A percentile compares a stretch with the other conserved stretches of the same genome.
Conservation (phyloP, 1,140 invertebrate species). For the Tribolium castaneum region DNA sequence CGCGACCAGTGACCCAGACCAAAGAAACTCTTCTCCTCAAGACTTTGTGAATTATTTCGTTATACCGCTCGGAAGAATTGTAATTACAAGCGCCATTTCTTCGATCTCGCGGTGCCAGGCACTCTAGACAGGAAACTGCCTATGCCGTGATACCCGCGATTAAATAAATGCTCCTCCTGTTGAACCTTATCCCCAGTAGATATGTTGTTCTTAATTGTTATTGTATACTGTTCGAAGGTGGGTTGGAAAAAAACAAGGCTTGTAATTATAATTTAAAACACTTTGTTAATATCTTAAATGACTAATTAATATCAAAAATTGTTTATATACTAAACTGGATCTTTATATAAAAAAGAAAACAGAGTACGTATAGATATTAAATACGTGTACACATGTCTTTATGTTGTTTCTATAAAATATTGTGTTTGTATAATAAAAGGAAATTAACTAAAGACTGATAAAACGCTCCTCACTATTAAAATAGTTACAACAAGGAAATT, state of each 20-base stretch:
- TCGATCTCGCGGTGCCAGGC: neutral
- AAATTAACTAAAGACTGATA: conserved; percentile 30
- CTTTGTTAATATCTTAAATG: conserved; percentile 36
- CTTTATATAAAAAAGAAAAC: conserved; percentile 37
- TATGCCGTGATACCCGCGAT: neutral
- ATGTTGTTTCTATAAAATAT: conserved; percentile 42
- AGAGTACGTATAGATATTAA: conserved; percentile 37
- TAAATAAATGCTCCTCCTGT: conserved; percentile 15
- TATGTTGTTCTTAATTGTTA: conserved; percentile 31
- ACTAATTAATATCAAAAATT: conserved; percentile 38
- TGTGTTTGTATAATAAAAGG: conserved; percentile 42
- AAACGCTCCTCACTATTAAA: neutral
- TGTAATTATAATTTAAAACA: conserved; percentile 38
- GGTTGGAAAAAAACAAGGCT: conserved; percentile 6
- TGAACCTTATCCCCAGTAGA: conserved; percentile 11
- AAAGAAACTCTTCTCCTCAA: conserved; percentile 46
- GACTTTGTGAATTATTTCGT: conserved; percentile 43
- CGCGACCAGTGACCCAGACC: conserved; percentile 48
- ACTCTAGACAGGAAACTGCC: neutral
- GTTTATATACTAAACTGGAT: conserved; percentile 38
- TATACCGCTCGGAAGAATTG: conserved; percentile 4
- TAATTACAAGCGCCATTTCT: conserved; percentile 27
- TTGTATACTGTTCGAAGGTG: conserved; percentile 12
- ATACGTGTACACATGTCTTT: conserved; percentile 41
- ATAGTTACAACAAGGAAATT: conserved; percentile 1